Base-by-base conservation (phyloP, 1,140 invertebrate species). In the Drosophila saltans region DNA sequence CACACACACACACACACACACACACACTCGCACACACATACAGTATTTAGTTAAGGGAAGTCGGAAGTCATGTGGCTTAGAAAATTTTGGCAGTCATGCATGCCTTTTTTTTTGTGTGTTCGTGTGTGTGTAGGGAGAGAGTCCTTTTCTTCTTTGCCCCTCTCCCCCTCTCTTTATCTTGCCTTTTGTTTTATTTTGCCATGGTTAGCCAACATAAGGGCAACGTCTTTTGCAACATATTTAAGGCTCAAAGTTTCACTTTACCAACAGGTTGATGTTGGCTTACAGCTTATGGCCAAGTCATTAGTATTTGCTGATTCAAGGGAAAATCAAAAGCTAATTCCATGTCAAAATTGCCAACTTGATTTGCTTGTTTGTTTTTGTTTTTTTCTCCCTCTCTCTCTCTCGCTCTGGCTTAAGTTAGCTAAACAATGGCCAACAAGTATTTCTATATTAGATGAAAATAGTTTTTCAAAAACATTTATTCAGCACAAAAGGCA, bases 381-480 rank as follows among this genome's bases (percentile, higher is more conserved):
- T 48, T n/a, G 6, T 30, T 30, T 2, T 36, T 36, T 5, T 36
- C 33, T 36, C 33, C 2, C 6, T 0, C 33, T 36, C 33, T 36
- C 33, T 36, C 6, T 36, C 6, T 36, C 6, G 3, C 6, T 36
- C 33, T 36, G 33, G 33, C 33, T 36, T 36, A 36, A 3, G 16
- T 16, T n/a, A 11, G 6, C n/a, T 16, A 16, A 40, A 52, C 52
- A 28, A 52, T 45, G 40, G 72, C 60, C 62, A 39, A 52, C 63
- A 69, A 75, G 69, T 41, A 62, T 78, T 78, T 75, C 65, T 30
- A 52, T 63, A 66, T 74, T 60, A 79, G 77, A 82, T 88, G 83
- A 57, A 82, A 88, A 82, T 82, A 79, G 83, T 85, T 85, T 82
- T 75, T 33, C 10, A 79, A 85, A 74, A 68, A 79, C 78, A 72